These are phyloP conservation scores for Drosophila barbarae DNA, from an alignment of 2,888 invertebrate species.

Conservation along the genomic window DNA sequence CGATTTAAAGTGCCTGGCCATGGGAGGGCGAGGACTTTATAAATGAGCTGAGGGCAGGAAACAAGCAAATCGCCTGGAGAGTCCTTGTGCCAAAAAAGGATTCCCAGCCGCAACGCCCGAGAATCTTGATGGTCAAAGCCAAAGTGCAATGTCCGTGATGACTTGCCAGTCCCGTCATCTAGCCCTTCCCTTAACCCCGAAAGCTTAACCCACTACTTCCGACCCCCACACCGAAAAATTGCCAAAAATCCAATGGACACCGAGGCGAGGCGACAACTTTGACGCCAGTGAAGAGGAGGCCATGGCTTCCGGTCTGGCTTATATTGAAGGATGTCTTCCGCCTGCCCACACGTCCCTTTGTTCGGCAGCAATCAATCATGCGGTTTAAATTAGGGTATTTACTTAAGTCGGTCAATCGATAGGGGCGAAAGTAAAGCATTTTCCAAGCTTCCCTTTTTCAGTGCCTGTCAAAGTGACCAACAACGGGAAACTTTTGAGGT, in stretches of 20 bases:
- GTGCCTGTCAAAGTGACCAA: constrained; percentile 23
- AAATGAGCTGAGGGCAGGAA: constrained; percentile 56
- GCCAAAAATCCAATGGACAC: constrained; percentile 35
- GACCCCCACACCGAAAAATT: constrained; percentile 25
- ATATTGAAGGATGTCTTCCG: constrained; percentile 47
- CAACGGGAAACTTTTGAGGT: constrained; percentile 16
- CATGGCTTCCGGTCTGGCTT: constrained; percentile 47
- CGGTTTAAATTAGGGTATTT: constrained; percentile 74
- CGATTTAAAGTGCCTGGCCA: constrained; percentile 51
- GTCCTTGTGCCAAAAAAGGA: constrained; percentile 56
- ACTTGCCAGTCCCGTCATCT: constrained; percentile 54
- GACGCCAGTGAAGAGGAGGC: constrained; percentile 41
- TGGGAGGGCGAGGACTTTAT: constrained; percentile 34
- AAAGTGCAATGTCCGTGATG: constrained; percentile 73
- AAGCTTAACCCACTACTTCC: constrained; percentile 26
- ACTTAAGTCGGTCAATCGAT: constrained; percentile 65
- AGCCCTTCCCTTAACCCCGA: constrained; percentile 1
- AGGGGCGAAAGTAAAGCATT: constrained; percentile 31
- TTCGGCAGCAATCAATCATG: constrained; percentile 69
- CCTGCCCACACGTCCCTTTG: constrained; percentile 6
- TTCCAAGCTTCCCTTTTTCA: constrained; percentile 16
- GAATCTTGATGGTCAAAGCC: constrained; percentile 69
- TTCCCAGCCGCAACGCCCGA: constrained; percentile 21
- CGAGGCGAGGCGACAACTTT: constrained; percentile 58
- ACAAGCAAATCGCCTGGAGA: constrained; percentile 56